Base-by-base conservation (phyloP, 37 sponge, comb jelly and placozoan genomes). In the Axinella damicornis region DNA sequence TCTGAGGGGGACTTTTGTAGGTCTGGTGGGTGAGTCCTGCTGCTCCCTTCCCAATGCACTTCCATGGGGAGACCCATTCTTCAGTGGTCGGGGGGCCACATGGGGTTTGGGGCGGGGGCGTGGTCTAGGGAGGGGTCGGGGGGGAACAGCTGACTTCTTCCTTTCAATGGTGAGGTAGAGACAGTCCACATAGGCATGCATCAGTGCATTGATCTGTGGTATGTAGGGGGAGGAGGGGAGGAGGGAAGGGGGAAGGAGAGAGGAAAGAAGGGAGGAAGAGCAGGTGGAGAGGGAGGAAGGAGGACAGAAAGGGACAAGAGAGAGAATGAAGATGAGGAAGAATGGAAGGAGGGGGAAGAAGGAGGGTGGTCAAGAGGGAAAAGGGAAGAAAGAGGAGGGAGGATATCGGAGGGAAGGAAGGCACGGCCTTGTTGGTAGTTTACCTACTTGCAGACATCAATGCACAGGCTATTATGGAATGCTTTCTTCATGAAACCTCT, bases 181-280 rank as follows among this genome's bases (percentile, higher is more conserved):
- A 36, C 74, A 80, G 75, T 87, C 88, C 11, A 74, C 74, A 74
- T 72, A 87, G 36, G 81, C 88, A 57, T 72, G 66, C 76, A 87
- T 87, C 56, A 87, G 74, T 2, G 62, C 63, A 65, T 87, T 87
- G 75, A 87, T 87, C 88, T 87, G 57, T n/a, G n/a, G n/a, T 46
- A 46, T 4, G 4, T 46, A 9, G 46, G 46, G 46, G 6, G 4
- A 21, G 20, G 20, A 37, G 14, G 55, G 70, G 65, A 22, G 11
- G 25, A 25, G 40, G 25, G 21, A 2, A 74, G 57, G 56, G 53
- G 46, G 20, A 41, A 66, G 46, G 67, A 17, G 67, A 27, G 18
- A 15, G 18, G 46, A 39, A 6, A 22, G 41, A 0, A 0, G 67
- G 5, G 22, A 16, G 16, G 4, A 9, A 21, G 32, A 20, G 35